These are phyloP conservation scores for Drosophila mimica DNA, from an alignment of 2,888 invertebrate species.

Conservation along the genomic window DNA sequence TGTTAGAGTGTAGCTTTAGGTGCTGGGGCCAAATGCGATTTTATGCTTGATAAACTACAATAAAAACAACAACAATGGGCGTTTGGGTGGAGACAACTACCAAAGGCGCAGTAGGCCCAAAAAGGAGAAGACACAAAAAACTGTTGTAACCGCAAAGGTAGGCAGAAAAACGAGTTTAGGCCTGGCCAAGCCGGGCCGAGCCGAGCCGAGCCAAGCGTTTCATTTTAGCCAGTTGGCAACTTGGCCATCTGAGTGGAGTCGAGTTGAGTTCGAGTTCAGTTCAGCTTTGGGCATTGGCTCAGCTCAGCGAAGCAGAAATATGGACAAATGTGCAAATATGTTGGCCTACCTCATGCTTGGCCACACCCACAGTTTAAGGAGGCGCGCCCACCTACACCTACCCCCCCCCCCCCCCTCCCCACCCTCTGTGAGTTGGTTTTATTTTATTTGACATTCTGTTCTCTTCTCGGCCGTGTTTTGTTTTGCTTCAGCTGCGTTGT, in stretches of 20 bases:
- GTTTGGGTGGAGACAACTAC: slow-evolving; percentile 30
- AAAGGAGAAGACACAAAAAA: slow-evolving; percentile 13
- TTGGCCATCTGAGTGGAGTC: slow-evolving; percentile 36
- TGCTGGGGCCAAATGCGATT: slow-evolving; percentile 68
- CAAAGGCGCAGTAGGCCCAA: slow-evolving; percentile 49
- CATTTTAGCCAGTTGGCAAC: slow-evolving; percentile 46
- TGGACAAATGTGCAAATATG: slow-evolving; percentile 77
- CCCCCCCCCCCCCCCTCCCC: not conserved
- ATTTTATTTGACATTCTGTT: slow-evolving; percentile 9
- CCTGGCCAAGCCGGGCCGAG: slow-evolving; percentile 35
- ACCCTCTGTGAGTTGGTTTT: slow-evolving; percentile 1
- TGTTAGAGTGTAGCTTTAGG: slow-evolving; percentile 16
- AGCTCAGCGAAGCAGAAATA: slow-evolving; percentile 72
- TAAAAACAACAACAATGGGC: slow-evolving; percentile 49
- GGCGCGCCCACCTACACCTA: not conserved
- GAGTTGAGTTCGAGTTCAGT: slow-evolving; percentile 16
- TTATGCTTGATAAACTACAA: slow-evolving; percentile 77
- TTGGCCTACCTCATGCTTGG: slow-evolving; percentile 36
- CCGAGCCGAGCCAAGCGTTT: slow-evolving; percentile 25
- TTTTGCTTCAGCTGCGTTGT: slow-evolving; percentile 27
- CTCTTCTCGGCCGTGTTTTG: slow-evolving; percentile 5
- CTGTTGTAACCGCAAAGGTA: slow-evolving; percentile 49
- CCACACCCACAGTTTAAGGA: slow-evolving; percentile 25
- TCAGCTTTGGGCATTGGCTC: slow-evolving; percentile 25
- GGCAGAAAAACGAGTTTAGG: slow-evolving; percentile 49